Base-by-base conservation (phyloP, 2,797 vertebrate species). In the Thripadectes ignobilis region DNA sequence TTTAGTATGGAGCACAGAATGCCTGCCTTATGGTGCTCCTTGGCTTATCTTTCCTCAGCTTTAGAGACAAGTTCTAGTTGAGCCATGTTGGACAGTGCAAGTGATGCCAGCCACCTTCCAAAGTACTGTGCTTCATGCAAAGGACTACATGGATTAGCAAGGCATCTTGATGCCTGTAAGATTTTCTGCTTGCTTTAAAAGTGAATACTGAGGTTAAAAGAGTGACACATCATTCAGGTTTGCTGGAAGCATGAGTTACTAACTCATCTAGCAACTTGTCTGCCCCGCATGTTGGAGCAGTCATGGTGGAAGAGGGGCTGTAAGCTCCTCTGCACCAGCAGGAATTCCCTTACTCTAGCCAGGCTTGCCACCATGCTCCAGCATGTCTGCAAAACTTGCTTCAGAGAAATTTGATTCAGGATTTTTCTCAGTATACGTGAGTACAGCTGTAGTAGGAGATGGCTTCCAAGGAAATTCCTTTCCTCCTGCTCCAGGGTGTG, bases 1-100 rank as follows among this genome's bases (percentile, higher is more conserved):
- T 26, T 20, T 5, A 39, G 20, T 6, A 6, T 0, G 0, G 36
- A 36, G 17, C 6, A 9, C 36, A 32, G 39, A 36, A 23, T 10
- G 4, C 45, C 30, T 22, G 1, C 52, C 39, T 92, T 69, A 3
- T 29, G 10, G 36, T 23, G 46, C 57, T 78, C 3, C 0, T 17
- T 74, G 36, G 34, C 24, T 46, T 12, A 4, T 43, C 51, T 76
- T 68, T 32, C 30, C 36, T 58, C 39, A n/a, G 29, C n/a, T 85
- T 30, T 22, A 29, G 9, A 36, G 45, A 13, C 23, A 32, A 54
- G 52, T 32, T 54, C 29, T 54, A 32, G 18, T 32, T 54, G 52
- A 54, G 30, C 30, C 30, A 54, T 32, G 29, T 30, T 30, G 51
- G 58, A 19, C 18, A 51, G 27, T 48, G 45, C 30, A 43, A 54